Base-by-base conservation (phyloP, 23 tunicate species). In the Pegea sp. region DNA sequence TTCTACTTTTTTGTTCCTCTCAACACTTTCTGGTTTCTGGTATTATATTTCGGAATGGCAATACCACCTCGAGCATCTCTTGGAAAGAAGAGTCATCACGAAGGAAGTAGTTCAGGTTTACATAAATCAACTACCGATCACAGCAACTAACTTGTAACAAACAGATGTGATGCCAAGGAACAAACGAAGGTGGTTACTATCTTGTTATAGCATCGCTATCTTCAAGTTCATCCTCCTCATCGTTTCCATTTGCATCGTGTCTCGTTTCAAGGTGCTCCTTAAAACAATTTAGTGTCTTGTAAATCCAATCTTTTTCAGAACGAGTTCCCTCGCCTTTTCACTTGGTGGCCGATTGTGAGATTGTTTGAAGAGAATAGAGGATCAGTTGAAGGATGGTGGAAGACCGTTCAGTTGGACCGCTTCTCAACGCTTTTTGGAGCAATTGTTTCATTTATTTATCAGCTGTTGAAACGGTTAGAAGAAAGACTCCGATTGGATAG, bases 1-100 rank as follows among this genome's bases (percentile, higher is more conserved):
- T 71, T 72, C 50, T 81, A 81, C 48, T 72, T 71, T 42, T 81
- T 66, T 57, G 93, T 81, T 42, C 93, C 93, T 1, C 54, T 81
- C 5, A 68, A 76, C 42, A 58, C 81, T 34, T 81, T 81, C 51
- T 81, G 81, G 80, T 71, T 81, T 61, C 29, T 81, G 27, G 66
- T 81, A 4, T 70, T 81, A 34, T 80, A 80, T 42, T 1, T 81
- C 1, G 24, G 57, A 2, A 72, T 81, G 93, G 34, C 75, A 1
- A n/a, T 72, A 42, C 69, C 71, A 75, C 93, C 93, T 1, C 49
- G 75, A 28, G 81, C 70, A 4, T 43, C 63, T 49, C 31, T 71
- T 1, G 5, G 20, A 60, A 27, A 22, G 42, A 60, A 30, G 6
- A 13, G 21, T 26, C 30, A 30, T 27, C 30, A 30, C 2, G 42